Evolutionary conservation across 2,888 invertebrate species (phyloP), one percentile per base, ranked within the genome.

Genomic region (Drosophila incognita): DNA sequence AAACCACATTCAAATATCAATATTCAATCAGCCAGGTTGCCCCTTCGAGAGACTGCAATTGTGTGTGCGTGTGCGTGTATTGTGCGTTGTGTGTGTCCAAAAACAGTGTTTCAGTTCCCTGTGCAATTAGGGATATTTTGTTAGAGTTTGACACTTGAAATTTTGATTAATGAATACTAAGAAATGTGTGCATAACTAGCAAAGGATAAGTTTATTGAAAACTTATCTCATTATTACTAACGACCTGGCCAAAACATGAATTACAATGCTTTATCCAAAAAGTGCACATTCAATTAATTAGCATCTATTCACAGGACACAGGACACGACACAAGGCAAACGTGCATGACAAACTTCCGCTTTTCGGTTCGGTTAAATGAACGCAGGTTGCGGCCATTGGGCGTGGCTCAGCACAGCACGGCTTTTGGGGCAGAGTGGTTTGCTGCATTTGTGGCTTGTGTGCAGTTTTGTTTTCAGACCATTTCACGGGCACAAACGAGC

Each of bases 1-100:
- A 87, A 81, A 82, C 84, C 82, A 73, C 82, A 82, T 84, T 75
- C 81, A 81, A 85, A 84, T 87, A 75, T 72, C 81, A 84, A 87
- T 82, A 84, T 84, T 84, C 76, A 87, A 83, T 83, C 83, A 83
- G 67, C 54, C 70, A 70, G 69, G 62, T 51, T 53, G 63, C 66
- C 48, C 79, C 75, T 54, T 46, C 38, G 57, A 35, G 58, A 46
- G 24, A 36, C 11, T 48, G 59, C 54, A 67, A 35, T 42, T 61
- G 38, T 27, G 18, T 38, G n/a, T 40, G 1, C 38, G 18, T 51
- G 29, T 46, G 24, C 52, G 63, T 49, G 29, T 7, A 29, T 35
- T 15, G 48, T 60, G 27, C 51, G 21, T 35, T 38, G 33, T 18
- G 36, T 67, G 29, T 59, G 36, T 58, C 35, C 69, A 72, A 76